Evolutionary conservation across 2,888 invertebrate species (phyloP).

Genomic region (Mamestra brassicae): DNA sequence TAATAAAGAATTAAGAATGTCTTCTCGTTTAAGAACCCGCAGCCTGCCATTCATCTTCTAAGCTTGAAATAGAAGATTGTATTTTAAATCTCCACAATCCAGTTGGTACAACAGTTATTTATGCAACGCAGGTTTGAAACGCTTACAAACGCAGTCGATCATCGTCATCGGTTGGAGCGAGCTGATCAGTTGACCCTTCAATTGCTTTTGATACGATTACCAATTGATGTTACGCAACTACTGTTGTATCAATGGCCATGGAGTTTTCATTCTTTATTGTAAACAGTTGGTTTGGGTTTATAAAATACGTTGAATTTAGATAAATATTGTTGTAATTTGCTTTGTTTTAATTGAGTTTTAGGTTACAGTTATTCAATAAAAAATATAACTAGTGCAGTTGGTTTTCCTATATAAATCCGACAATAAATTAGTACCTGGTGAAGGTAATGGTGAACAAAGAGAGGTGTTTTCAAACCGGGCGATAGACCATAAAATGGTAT

Average conservation of each 20-base stretch:
- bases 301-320: not conserved
- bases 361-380: not conserved
- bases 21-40: too few relatives aligned
- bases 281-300: slow-evolving; percentile 7
- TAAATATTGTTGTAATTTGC: too few relatives aligned
- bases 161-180: slow-evolving; percentile 35
- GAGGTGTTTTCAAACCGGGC: too few relatives aligned
- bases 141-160: slow-evolving; percentile 41
- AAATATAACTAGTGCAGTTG: not conserved
- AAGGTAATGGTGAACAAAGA: not conserved
- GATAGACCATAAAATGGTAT: not conserved
- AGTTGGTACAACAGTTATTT: not conserved
- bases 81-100: not conserved
- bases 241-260: slow-evolving; percentile 41
- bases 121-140: slow-evolving; percentile 44
- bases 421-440: not conserved
- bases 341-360: too few relatives aligned
- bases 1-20: too few relatives aligned
- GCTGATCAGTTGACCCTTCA: slow-evolving; percentile 59
- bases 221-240: slow-evolving; percentile 57
- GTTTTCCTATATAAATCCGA: not conserved
- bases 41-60: too few relatives aligned
- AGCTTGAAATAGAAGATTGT: too few relatives aligned
- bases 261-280: slow-evolving; percentile 41
- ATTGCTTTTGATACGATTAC: slow-evolving; percentile 58